phyloP scores from a whole-genome alignment of 2,888 invertebrate species.

The Cephonodes hylas region DNA sequence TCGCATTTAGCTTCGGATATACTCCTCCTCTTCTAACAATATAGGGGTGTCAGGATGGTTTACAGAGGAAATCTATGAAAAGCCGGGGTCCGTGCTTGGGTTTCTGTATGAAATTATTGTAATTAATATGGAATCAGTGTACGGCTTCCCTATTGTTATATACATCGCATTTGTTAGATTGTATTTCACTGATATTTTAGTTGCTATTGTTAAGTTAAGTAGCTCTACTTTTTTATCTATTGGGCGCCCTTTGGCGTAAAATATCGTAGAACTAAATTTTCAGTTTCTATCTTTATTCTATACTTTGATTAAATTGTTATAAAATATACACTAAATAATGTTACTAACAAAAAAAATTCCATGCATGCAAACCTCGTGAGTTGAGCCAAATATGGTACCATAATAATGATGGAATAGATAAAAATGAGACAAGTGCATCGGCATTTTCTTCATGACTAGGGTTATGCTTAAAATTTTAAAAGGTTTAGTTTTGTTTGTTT shows the following conservation, averaged over 20 bases:
- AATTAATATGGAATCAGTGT: slow-evolving; percentile 58
- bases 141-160: slow-evolving; percentile 35
- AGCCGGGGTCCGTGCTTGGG: slow-evolving; percentile 27
- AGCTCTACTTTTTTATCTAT: background rate
- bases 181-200: slow-evolving; percentile 21
- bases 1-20: background rate
- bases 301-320: background rate
- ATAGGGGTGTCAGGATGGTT: slow-evolving; percentile 35
- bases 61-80: slow-evolving; percentile 28
- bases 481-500: too few relatives aligned
- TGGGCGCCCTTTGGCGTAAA: background rate
- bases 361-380: too few relatives aligned
- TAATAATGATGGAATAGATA: too few relatives aligned
- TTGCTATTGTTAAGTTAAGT: background rate
- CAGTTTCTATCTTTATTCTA: too few relatives aligned
- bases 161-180: slow-evolving; percentile 17
- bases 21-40: slow-evolving; percentile 29
- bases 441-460: too few relatives aligned
- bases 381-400: too few relatives aligned
- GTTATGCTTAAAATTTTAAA: too few relatives aligned
- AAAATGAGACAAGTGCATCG: too few relatives aligned
- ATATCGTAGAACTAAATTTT: too few relatives aligned
- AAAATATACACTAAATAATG: too few relatives aligned
- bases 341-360: too few relatives aligned
- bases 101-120: slow-evolving; percentile 47